These are phyloP conservation scores for Coenonympha arcania DNA, from an alignment of 2,888 invertebrate genomes.

Conservation along the genomic window DNA sequence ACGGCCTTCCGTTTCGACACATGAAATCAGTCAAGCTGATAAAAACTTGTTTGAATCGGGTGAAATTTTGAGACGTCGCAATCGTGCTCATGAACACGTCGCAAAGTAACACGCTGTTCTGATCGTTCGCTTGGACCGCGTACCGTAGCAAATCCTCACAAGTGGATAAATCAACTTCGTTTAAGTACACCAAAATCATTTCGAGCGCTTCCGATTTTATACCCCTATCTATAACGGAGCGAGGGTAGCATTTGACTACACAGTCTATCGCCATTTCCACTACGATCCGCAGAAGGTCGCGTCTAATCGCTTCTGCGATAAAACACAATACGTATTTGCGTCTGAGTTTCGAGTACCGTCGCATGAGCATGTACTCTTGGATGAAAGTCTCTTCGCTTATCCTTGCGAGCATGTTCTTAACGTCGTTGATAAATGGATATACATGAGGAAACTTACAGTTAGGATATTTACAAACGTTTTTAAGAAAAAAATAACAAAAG, in stretches of 20 bases:
- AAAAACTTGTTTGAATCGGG: conserved; percentile 52
- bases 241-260: conserved; percentile 25
- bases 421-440: conserved; percentile 15
- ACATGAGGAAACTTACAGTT: conserved; percentile 42
- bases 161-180: conserved; percentile 35
- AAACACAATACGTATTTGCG: conserved; percentile 39
- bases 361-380: conserved; percentile 43
- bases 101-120: conserved; percentile 33
- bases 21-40: conserved; percentile 46
- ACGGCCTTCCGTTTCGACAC: conserved; percentile 32
- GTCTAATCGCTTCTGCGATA: conserved; percentile 40
- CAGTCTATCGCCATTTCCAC: conserved; percentile 51
- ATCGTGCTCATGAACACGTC: conserved; percentile 47
- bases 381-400: conserved; percentile 39
- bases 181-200: conserved; percentile 42
- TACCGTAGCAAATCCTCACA: conserved; percentile 41
- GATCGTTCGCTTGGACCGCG: conserved; percentile 13
- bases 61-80: conserved; percentile 55
- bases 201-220: conserved; percentile 39
- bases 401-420: conserved; percentile 20
- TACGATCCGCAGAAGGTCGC: conserved; percentile 41
- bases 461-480: conserved; percentile 37
- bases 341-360: conserved; percentile 32
- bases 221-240: conserved; percentile 27
- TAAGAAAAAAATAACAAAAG: conserved; percentile 46